A percentile compares a stretch with the other conserved stretches of the same genome.
Evolutionary conservation across 1,140 invertebrate species (phyloP).

Genomic region (Harpegnathos saltator): DNA sequence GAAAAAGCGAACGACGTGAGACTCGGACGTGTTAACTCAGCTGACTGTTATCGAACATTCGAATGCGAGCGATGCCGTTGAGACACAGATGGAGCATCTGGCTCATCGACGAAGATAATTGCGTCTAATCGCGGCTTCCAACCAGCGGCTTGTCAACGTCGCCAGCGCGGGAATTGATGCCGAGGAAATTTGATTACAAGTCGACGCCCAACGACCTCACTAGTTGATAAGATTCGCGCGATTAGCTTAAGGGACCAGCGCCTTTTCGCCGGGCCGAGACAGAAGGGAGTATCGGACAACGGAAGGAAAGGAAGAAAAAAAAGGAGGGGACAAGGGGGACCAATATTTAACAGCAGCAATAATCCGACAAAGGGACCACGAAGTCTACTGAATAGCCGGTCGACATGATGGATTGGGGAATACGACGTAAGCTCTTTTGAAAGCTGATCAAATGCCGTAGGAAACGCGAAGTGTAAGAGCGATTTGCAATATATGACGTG

Average conservation of each 20-base stretch:
- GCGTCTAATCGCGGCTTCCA: slow-evolving; percentile 9
- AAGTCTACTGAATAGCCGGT: slow-evolving; percentile 38
- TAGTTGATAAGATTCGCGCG: slow-evolving; percentile 41
- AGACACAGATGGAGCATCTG: neutral
- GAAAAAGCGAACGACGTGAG: neutral
- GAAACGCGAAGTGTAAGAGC: neutral
- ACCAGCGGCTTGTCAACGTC: neutral
- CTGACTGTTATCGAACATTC: neutral
- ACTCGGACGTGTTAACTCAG: neutral
- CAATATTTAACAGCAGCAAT: slow-evolving; percentile 52
- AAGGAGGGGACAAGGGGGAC: slow-evolving; percentile 31
- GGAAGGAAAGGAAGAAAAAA: slow-evolving; percentile 36
- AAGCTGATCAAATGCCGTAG: slow-evolving; percentile 45
- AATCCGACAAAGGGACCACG: slow-evolving; percentile 54
- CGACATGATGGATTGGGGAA: slow-evolving; percentile 92
- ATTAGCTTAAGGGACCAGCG: slow-evolving; percentile 21
- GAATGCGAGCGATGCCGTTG: neutral
- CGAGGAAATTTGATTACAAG: slow-evolving; percentile 26
- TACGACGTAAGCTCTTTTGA: slow-evolving; percentile 89
- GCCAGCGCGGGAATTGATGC: neutral
- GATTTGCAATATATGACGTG: neutral
- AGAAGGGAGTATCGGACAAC: neutral
- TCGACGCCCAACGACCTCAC: neutral
- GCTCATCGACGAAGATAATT: slow-evolving; percentile 8
- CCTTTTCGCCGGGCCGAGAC: slow-evolving; percentile 18